These are phyloP conservation scores for Lycocerus yunnanus DNA, from an alignment of 2,888 invertebrate genomes.

Conservation along the genomic window DNA sequence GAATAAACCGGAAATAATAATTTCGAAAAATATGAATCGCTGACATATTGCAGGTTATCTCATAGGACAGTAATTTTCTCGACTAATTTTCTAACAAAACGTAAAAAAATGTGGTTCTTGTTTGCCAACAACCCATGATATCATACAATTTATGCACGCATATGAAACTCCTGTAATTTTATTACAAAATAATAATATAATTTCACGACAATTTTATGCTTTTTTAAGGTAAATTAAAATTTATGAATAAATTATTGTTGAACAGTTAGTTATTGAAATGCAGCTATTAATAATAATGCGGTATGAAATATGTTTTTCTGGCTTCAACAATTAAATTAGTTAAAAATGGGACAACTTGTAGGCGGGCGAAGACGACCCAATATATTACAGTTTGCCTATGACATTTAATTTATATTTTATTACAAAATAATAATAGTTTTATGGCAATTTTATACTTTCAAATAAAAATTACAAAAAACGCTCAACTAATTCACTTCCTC, in stretches of 20 bases:
- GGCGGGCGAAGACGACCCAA: background rate
- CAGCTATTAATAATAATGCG: too few species aligned
- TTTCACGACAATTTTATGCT: background rate
- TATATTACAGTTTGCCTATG: background rate
- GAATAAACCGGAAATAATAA: too few species aligned
- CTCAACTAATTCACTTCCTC: background rate
- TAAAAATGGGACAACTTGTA: background rate
- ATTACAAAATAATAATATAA: background rate
- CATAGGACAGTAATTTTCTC: too few species aligned
- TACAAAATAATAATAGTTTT: background rate
- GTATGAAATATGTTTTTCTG: too few species aligned
- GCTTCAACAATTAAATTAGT: too few species aligned
- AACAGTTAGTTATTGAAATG: too few species aligned
- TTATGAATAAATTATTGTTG: too few species aligned
- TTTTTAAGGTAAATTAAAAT: background rate
- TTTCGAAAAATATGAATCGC: too few species aligned
- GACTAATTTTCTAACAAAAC: too few species aligned
- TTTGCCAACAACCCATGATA: background rate
- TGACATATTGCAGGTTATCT: too few species aligned
- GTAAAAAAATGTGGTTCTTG: background rate
- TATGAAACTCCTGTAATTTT: background rate
- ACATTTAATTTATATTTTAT: background rate
- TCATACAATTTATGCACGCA: background rate
- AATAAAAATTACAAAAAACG: background rate
- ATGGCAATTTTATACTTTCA: background rate